Evolutionary conservation across 1,140 invertebrate species (phyloP), one percentile per base, ranked within the genome.

Genomic region (Bursaphelenchus mucronatus): DNA sequence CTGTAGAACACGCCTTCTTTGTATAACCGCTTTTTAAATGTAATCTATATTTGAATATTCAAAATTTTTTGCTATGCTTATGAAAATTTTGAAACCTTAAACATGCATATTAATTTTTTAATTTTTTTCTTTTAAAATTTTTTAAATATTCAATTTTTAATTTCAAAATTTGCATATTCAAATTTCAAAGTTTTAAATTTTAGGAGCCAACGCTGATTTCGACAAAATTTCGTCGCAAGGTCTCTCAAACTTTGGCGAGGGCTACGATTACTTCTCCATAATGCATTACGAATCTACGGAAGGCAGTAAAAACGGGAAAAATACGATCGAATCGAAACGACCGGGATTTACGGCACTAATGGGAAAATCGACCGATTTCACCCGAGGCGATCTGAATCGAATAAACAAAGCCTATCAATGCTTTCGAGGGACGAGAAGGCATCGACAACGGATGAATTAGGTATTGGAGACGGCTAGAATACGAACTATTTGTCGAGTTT

Each of bases 341-440:
- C 10, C 63, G 1, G 63, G 50, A 6, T 80, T 64, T 57, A 80
- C 77, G 15, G 46, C 64, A 21, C 54, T 81, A 40, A 80, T 80
- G 78, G 78, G 78, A 21, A 81, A 79, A 58, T 75, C 74, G 8
- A 75, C 70, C 6, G 78, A 80, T 65, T 80, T 80, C 63, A 81
- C 78, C 7, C 51, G 61, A 45, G 76, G 75, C 15, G 78, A 80
- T 61, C 57, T 80, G 9, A 81, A 76, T 49, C 65, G 79, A 11
- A 64, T 80, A 9, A 80, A 80, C 53, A 53, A 66, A 47, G 77
- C 77, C 4, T 80, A 80, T 58, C 67, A 74, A 53, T 80, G 78
- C 57, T 65, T 59, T 39, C 41, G 10, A 11, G 57, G 57, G 15
- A 17, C 19, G 46, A 59, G 30, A 5, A 30, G 30, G 47, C 19